Percentiles rank a stretch among this genome's conserved stretches.
These are phyloP conservation scores for Eilema depressum DNA, from an alignment of 2,888 invertebrate species.

Conservation along the genomic window DNA sequence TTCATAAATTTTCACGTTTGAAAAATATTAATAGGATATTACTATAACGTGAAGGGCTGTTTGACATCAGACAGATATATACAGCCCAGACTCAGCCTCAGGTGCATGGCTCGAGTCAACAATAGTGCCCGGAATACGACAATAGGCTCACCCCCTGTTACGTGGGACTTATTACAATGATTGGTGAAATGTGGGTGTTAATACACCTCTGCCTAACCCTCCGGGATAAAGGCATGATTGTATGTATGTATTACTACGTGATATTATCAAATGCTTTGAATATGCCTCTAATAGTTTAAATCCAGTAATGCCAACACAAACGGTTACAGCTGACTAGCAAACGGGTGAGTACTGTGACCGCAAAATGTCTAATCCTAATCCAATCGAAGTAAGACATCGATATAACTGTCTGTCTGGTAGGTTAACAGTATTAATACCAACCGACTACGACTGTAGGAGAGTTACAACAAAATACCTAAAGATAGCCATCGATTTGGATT, in stretches of 20 bases:
- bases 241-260: background rate
- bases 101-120: no score
- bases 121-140: no score
- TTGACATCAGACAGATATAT: no score
- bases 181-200: no score
- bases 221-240: no score
- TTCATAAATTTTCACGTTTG: no score
- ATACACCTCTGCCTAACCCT: no score
- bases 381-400: slow-evolving; percentile 22
- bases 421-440: slow-evolving; percentile 7
- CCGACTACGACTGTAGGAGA: background rate
- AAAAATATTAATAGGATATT: background rate
- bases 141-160: no score
- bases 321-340: background rate
- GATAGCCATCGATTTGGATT: background rate
- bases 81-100: no score
- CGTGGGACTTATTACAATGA: no score
- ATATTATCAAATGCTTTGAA: background rate
- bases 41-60: no score
- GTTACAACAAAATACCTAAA: background rate
- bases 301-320: background rate
- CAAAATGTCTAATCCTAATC: slow-evolving; percentile 16
- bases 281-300: background rate
- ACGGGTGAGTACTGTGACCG: slow-evolving; percentile 14
- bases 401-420: slow-evolving; percentile 12